These are phyloP conservation scores for Probaryconus sp. DNA, from an alignment of 1,140 invertebrate genomes.

Conservation along the genomic window DNA sequence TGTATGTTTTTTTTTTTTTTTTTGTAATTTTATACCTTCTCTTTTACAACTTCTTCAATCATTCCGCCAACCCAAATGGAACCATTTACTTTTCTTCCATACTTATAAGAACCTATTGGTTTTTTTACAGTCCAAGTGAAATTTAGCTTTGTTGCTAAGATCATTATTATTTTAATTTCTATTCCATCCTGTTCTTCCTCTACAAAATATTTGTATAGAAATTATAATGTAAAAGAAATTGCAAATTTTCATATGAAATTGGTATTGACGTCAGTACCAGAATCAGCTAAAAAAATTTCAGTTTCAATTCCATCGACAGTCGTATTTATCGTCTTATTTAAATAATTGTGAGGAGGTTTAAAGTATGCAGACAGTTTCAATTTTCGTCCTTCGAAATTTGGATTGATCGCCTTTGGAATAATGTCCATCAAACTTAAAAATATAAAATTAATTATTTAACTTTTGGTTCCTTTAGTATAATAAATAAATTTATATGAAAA, in stretches of 20 bases:
- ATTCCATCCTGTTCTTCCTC: constrained; percentile 2
- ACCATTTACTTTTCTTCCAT: constrained; percentile 60
- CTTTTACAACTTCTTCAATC: constrained; percentile 53
- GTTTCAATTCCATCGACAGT: constrained; percentile 57
- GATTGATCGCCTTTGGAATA: constrained; percentile 10
- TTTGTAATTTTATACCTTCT: constrained; percentile 45
- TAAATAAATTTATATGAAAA: background rate
- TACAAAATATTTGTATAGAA: constrained; percentile 3
- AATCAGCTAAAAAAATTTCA: constrained; percentile 57
- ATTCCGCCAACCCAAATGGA: constrained; percentile 66
- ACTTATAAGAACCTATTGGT: constrained; percentile 44
- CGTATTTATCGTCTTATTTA: constrained; percentile 59
- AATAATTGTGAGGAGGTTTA: constrained; percentile 66
- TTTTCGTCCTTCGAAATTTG: constrained; percentile 63
- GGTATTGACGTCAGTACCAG: constrained; percentile 58
- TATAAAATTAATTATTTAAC: constrained; percentile 14
- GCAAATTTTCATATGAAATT: constrained; percentile 5
- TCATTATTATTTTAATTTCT: background rate
- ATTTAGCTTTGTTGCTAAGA: constrained; percentile 1
- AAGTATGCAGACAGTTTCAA: constrained; percentile 59
- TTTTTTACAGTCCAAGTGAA: constrained; percentile 4
- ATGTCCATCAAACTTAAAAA: constrained; percentile 54
- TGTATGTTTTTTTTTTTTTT: too few species aligned
- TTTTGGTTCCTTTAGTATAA: background rate
- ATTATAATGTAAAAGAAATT: constrained; percentile 18